A percentile compares a stretch with the other conserved stretches of the same genome.
Evolutionary conservation across 2,797 vertebrate species (phyloP).

Genomic region (Myotis planiceps): DNA sequence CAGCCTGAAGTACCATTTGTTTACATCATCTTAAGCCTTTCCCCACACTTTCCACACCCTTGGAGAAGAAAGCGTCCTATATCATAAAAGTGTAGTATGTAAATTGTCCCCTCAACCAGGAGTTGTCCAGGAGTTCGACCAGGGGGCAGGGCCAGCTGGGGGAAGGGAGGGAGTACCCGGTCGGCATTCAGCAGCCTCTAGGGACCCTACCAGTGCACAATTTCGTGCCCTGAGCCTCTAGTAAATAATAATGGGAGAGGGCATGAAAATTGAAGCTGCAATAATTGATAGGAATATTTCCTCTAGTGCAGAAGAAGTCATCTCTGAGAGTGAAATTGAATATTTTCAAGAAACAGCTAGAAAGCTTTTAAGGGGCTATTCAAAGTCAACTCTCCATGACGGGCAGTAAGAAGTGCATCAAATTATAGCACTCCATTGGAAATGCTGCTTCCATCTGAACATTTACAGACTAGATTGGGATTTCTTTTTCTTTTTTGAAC

Average conservation of each 20-base stretch:
- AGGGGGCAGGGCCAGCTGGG: too few species aligned
- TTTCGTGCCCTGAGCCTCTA: too few species aligned
- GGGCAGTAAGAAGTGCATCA: background rate
- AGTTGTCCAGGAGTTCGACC: too few species aligned
- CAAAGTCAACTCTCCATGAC: background rate
- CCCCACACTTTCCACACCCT: background rate
- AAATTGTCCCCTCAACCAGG: too few species aligned
- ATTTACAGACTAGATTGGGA: constrained; percentile 35
- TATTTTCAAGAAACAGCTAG: background rate
- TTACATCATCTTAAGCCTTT: background rate
- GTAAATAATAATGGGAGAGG: background rate
- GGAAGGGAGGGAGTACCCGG: too few species aligned
- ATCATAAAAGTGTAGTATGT: too few species aligned
- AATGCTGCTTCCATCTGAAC: background rate
- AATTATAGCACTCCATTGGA: background rate
- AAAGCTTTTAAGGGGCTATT: background rate
- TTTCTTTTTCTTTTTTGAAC: background rate
- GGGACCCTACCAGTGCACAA: too few species aligned
- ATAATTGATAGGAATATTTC: background rate
- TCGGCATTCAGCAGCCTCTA: too few species aligned
- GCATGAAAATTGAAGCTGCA: background rate
- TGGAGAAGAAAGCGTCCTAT: background rate
- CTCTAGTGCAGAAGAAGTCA: background rate
- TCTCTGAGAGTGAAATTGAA: background rate
- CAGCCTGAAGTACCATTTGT: background rate